Evolutionary conservation across 1,140 invertebrate species (phyloP), one percentile per base, ranked within the genome.

Genomic region (Pectinophora gossypiella): DNA sequence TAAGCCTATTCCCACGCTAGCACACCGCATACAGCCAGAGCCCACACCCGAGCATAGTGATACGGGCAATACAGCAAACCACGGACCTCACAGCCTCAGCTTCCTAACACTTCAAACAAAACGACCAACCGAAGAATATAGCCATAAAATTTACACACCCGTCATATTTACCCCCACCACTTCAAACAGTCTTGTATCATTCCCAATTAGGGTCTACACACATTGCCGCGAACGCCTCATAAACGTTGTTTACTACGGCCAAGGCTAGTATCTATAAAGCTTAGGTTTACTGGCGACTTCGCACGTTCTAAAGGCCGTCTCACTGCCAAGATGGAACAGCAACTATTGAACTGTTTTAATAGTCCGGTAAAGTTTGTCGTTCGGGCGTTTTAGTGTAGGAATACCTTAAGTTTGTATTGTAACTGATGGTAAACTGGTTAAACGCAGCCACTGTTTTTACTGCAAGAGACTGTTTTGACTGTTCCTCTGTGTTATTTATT

Each of bases 251-350:
- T 75, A 77, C 56, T 72, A 68, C 59, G 54, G 43, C 51, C 66
- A 59, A 60, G 52, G 69, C 70, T 75, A 64, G 65, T 50, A 54
- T 59, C 74, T 67, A 68, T 71, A 73, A 77, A 75, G 75, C 53
- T 62, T 38, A 51, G 54, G 65, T 72, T 70, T 75, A 72, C 64
- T 71, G 65, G 60, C 55, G 60, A 66, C 68, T 76, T 68, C 61
- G 65, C 65, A 58, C 63, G 59, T 56, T 68, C 45, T 66, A 63
- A 67, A 66, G 45, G 58, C 47, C 53, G 56, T 48, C 61, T 59
- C 57, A 48, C 9, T 9, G 27, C 27, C 1, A 32, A 3, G n/a
- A 12, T 9, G 9, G 27, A 32, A 1, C 13, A 36, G 46, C 53
- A 55, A 55, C 53, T 38, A 53, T 55, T 43, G 46, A 49, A 48